A percentile compares a stretch with the other conserved stretches of the same genome.
These are phyloP conservation scores for Erpornis zantholeuca DNA, from an alignment of 2,113 vertebrate genomes.

Conservation along the genomic window DNA sequence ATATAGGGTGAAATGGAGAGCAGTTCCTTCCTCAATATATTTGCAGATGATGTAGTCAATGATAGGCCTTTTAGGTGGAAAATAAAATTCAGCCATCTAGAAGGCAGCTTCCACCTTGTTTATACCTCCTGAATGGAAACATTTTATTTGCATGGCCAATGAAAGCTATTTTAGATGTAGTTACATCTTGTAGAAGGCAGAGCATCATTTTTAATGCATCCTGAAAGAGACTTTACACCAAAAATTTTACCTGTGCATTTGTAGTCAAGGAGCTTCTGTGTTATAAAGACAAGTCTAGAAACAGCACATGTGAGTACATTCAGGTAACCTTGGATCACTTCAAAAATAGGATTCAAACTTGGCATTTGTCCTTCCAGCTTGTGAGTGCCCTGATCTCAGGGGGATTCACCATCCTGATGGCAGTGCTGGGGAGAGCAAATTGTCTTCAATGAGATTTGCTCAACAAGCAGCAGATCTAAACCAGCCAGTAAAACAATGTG, in stretches of 20 bases:
- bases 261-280: not conserved
- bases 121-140: not conserved
- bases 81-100: constrained; percentile 8
- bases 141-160: not conserved
- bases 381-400: rapidly evolving
- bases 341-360: not conserved
- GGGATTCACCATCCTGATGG: not conserved
- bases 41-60: constrained; percentile 16
- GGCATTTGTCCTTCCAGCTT: not conserved
- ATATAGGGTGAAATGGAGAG: constrained; percentile 12
- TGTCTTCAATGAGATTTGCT: not conserved
- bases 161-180: not conserved
- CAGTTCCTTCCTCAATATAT: constrained; percentile 35
- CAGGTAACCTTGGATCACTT: not conserved
- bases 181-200: not conserved
- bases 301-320: rapidly evolving
- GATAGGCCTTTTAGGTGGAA: constrained; percentile 1
- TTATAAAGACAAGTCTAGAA: not conserved
- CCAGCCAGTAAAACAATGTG: not conserved
- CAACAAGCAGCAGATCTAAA: not conserved
- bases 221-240: not conserved
- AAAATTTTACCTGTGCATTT: not conserved
- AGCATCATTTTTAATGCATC: not conserved
- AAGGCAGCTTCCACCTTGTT: constrained; percentile 22
- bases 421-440: rapidly evolving